phyloP scores from a whole-genome alignment of 2,888 invertebrate species.

The Caradrina kadenii region DNA sequence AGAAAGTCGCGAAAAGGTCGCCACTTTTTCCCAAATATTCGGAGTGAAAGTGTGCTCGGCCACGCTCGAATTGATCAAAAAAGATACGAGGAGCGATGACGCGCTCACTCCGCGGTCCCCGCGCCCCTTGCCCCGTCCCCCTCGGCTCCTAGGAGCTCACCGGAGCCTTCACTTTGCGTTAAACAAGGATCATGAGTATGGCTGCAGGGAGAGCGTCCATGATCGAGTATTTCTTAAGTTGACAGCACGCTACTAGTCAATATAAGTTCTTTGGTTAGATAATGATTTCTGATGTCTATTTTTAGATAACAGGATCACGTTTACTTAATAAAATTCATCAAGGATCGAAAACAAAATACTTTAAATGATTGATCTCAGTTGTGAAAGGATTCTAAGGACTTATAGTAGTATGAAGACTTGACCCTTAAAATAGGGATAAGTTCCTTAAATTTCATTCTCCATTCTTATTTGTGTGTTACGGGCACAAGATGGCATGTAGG shows the following conservation, averaged over 20 bases:
- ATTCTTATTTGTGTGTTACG: neutral
- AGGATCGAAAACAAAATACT: no score
- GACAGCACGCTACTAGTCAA: no score
- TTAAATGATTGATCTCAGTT: neutral
- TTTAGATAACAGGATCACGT: no score
- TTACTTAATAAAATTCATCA: no score
- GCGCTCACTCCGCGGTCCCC: slow-evolving; percentile 7
- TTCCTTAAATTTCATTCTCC: neutral
- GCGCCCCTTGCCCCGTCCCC: neutral
- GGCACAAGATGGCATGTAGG: neutral
- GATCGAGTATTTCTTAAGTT: no score
- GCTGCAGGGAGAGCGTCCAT: no score
- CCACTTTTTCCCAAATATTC: slow-evolving; percentile 90
- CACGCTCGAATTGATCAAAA: slow-evolving; percentile 82
- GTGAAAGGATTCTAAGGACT: neutral
- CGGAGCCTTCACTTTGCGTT: neutral
- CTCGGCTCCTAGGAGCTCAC: neutral
- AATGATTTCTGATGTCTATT: neutral
- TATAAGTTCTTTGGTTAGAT: neutral
- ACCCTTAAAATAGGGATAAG: neutral
- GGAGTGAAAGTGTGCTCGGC: slow-evolving; percentile 85
- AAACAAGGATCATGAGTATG: neutral
- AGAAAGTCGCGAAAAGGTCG: slow-evolving; percentile 90
- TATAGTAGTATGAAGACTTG: neutral
- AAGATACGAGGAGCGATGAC: slow-evolving; percentile 61